Evolutionary conservation across 2,113 vertebrate species (phyloP).

Genomic region (Laterallus jamaicensis): DNA sequence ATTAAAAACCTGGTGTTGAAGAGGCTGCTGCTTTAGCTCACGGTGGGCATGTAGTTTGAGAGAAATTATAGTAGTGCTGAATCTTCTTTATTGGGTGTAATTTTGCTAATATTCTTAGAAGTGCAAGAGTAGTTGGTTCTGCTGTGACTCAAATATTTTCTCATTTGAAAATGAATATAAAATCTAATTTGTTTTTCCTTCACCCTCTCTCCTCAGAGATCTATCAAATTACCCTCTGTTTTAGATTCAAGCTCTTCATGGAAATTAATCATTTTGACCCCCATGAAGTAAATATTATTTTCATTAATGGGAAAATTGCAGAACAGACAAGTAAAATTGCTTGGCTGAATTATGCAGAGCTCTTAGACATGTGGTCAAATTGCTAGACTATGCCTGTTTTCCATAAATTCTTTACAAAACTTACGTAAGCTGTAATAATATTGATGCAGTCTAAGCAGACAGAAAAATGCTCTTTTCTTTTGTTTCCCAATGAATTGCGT

Average conservation of each 20-base stretch:
- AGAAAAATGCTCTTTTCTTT: neutral
- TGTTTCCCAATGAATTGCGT: neutral
- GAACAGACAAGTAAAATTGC: constrained; percentile 23
- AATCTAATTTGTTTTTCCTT: constrained; percentile 22
- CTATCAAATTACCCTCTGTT: neutral
- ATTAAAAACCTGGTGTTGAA: neutral
- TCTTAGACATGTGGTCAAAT: neutral
- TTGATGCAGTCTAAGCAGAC: neutral
- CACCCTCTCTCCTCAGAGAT: constrained; percentile 3
- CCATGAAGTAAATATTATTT: constrained; percentile 52
- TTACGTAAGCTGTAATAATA: neutral
- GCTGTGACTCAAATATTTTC: neutral
- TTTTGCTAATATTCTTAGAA: neutral
- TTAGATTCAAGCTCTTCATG: constrained; percentile 6
- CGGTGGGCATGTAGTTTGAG: neutral
- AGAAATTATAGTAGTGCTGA: neutral
- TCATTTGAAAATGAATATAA: neutral
- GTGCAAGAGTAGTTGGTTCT: neutral
- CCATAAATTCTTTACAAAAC: neutral
- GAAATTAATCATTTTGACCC: constrained; percentile 23
- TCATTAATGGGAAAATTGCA: constrained; percentile 42
- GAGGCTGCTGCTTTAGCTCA: neutral
- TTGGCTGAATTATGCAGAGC: neutral
- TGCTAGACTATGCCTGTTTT: neutral
- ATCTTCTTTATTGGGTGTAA: neutral